Evolutionary conservation across 2,888 invertebrate genomes (phyloP).

Genomic region (Hirtodrosophila confusa): DNA sequence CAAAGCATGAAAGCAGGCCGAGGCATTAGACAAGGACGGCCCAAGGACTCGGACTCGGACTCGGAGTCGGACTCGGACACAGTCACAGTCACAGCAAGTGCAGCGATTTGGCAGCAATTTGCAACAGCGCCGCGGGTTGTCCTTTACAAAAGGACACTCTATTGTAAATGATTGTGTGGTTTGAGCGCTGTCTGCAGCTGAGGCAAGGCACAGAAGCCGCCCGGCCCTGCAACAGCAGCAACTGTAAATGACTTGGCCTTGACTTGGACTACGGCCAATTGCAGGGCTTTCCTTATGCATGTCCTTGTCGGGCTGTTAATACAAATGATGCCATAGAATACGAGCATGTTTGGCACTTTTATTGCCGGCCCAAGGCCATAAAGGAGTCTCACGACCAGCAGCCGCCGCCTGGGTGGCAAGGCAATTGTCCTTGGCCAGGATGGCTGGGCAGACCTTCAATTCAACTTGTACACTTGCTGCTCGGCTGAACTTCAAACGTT

Average conservation of each 20-base stretch:
- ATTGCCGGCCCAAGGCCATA: slow-evolving; percentile 44
- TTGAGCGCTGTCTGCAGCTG: slow-evolving; percentile 27
- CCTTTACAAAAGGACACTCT: slow-evolving; percentile 22
- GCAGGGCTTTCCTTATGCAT: slow-evolving; percentile 39
- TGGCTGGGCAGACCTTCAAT: slow-evolving; percentile 8
- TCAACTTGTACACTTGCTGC: slow-evolving; percentile 30
- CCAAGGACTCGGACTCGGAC: slow-evolving; percentile 3
- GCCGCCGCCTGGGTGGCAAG: slow-evolving; percentile 65
- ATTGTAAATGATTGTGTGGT: slow-evolving; percentile 69
- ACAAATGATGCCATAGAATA: slow-evolving; percentile 19
- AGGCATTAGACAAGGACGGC: slow-evolving; percentile 45
- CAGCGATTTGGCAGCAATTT: slow-evolving; percentile 58
- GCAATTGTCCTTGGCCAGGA: slow-evolving; percentile 49
- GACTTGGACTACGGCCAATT: slow-evolving; percentile 21
- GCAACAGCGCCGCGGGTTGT: slow-evolving; percentile 61
- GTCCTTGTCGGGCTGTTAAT: slow-evolving; percentile 17
- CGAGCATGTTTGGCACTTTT: neutral
- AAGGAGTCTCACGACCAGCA: slow-evolving; percentile 70
- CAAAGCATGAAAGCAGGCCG: slow-evolving; percentile 71
- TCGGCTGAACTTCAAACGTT: slow-evolving; percentile 59
- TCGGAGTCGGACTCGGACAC: neutral
- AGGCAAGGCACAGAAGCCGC: slow-evolving; percentile 58
- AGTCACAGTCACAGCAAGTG: slow-evolving; percentile 57
- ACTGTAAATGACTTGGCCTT: slow-evolving; percentile 66
- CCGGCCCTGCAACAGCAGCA: slow-evolving; percentile 64